These are phyloP conservation scores for Smutsia temminckii DNA, from an alignment of 2,797 vertebrate genomes.

Conservation along the genomic window DNA sequence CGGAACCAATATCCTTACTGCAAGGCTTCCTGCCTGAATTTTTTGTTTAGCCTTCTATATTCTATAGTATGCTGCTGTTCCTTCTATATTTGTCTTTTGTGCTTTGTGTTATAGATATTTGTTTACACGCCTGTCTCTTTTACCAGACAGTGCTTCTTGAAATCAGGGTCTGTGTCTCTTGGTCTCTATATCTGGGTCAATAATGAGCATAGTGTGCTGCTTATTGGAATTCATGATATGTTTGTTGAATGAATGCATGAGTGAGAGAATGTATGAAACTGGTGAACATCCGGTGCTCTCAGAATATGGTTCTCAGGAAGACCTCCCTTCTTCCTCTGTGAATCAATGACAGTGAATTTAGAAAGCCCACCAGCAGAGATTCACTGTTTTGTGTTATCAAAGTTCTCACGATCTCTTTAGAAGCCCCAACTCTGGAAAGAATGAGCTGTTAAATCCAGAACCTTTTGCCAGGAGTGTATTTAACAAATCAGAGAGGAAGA, in stretches of 20 bases:
- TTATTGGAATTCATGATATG: not conserved
- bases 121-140: not conserved
- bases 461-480: not conserved
- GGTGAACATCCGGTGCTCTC: not conserved
- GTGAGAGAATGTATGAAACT: not conserved
- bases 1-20: not conserved
- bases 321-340: not conserved
- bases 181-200: not conserved
- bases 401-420: not conserved
- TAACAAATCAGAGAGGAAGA: not conserved
- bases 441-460: not conserved
- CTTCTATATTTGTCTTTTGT: not conserved
- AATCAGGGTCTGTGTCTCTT: not conserved
- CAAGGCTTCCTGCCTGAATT: not conserved
- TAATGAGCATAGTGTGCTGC: not conserved
- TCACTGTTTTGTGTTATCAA: not conserved
- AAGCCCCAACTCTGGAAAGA: constrained; percentile 12
- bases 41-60: not conserved
- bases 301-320: not conserved
- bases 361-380: not conserved
- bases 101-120: not conserved
- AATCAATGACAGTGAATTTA: not conserved
- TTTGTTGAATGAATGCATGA: not conserved
- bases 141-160: not conserved
- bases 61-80: not conserved